Evolutionary conservation across 2,113 vertebrate species (phyloP), one percentile per base, ranked within the genome.

Genomic region (Prionailurus viverrinus): DNA sequence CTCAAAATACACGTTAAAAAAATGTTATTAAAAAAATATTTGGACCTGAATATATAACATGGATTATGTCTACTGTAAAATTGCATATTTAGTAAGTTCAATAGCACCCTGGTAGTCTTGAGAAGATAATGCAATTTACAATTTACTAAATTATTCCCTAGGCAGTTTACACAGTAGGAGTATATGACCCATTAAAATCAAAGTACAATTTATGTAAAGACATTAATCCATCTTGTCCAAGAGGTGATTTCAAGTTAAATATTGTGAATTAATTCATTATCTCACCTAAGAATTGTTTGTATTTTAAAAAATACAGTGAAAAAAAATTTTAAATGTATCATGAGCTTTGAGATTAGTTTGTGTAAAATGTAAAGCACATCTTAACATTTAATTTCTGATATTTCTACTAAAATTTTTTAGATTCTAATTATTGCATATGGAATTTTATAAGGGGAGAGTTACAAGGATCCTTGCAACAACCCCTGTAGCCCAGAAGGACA

Each of bases 171-270:
- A 87, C n/a, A 86, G 7, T 68, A 51, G 55, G 10, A 76, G 16
- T 89, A 91, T 39, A 69, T 80, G 68, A 79, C 25, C 51, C 51
- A 55, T 58, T 94, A 79, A 92, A 90, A 68, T 83, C 68, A 80
- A 55, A 53, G 12, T 63, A 79, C 0, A 83, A 18, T 93, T 94
- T 89, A 87, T 88, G 11, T 86, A 91, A 95, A 71, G 51, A 7
- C 18, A 33, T 74, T 69, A 95, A 74, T 82, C 76, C 71, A 58
- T 82, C 78, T 85, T 91, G 36, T 25, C 36, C 69, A 94, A 89
- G 0, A 53, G 33, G 10, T 71, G 12, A 88, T 91, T 95, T 94
- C 81, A 97, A 89, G 39, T 94, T 45, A 91, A 93, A 85, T 48
- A 76, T 13, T 94, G 19, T 31, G 31, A 79, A 9, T 88, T 69